Conservation (phyloP, 2,113 vertebrate species). For the Ochotona curzoniae region DNA sequence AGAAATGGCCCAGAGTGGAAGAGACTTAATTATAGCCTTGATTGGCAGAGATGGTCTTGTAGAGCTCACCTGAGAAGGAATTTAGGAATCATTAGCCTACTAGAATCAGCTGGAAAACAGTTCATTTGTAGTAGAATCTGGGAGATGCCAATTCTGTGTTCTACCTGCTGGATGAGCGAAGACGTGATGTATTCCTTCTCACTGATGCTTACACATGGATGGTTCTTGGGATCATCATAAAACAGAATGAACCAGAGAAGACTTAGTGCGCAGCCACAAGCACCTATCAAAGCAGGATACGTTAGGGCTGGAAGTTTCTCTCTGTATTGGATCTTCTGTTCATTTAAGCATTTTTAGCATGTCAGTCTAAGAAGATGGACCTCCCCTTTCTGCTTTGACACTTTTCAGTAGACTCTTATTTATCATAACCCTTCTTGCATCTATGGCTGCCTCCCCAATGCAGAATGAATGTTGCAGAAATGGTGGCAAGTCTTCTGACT, state of each 20-base stretch:
- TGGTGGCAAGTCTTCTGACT: not conserved
- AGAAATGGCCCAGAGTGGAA: slow-evolving; percentile 89
- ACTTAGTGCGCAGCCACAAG: slow-evolving; percentile 86
- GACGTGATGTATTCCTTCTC: slow-evolving; percentile 89
- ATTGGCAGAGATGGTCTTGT: slow-evolving; percentile 87
- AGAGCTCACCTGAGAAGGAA: slow-evolving; percentile 81
- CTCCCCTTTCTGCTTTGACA: not conserved
- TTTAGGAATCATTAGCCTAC: not conserved
- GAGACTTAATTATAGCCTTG: slow-evolving; percentile 84
- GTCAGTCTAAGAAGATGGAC: not conserved
- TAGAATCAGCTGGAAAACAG: not conserved
- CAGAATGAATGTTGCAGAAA: not conserved
- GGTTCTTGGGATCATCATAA: slow-evolving; percentile 87
- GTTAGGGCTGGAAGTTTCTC: not conserved
- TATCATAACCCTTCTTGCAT: not conserved
- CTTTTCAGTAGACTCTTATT: not conserved
- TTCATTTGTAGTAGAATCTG: not conserved
- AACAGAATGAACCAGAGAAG: slow-evolving; percentile 89
- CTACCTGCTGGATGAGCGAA: slow-evolving; percentile 86
- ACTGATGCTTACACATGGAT: slow-evolving; percentile 87
- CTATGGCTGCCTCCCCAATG: not conserved
- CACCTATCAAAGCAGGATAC: slow-evolving; percentile 80
- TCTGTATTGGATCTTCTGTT: not conserved
- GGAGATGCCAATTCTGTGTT: not conserved
- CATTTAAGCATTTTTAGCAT: not conserved